These are phyloP conservation scores for Anodontia alba DNA, from an alignment of 2,888 invertebrate genomes.

Conservation along the genomic window DNA sequence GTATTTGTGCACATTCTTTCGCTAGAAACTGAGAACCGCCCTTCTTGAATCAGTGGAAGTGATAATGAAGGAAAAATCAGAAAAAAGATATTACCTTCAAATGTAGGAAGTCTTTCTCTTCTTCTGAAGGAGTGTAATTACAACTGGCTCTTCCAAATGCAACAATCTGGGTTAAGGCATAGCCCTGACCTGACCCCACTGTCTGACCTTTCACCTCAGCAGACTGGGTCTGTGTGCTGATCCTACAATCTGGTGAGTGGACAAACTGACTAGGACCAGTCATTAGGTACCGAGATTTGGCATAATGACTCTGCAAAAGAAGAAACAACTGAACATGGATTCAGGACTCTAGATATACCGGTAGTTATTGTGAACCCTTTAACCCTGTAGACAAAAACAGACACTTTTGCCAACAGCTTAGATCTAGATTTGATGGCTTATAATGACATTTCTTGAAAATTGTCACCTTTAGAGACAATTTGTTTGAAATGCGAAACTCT, in stretches of 20 bases:
- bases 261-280: constrained; percentile 64
- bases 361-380: too few relatives aligned
- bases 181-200: constrained; percentile 31
- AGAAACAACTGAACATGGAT: neutral
- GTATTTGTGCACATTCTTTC: too few relatives aligned
- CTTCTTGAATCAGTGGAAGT: too few relatives aligned
- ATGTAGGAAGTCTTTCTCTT: constrained; percentile 59
- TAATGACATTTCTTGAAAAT: too few relatives aligned
- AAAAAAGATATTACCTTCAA: constrained; percentile 55
- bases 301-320: constrained; percentile 7
- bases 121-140: constrained; percentile 68
- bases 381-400: too few relatives aligned
- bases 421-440: too few relatives aligned
- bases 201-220: constrained; percentile 41
- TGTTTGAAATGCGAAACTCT: too few relatives aligned
- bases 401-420: too few relatives aligned
- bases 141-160: constrained; percentile 64
- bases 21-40: too few relatives aligned
- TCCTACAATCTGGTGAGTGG: constrained; percentile 62
- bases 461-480: too few relatives aligned
- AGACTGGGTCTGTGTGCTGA: constrained; percentile 16
- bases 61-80: too few relatives aligned
- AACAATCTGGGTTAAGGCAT: neutral
- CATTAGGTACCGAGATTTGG: neutral
- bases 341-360: too few relatives aligned